Conservation (phyloP, 2,888 invertebrate genomes). For the Acleris cristana region DNA sequence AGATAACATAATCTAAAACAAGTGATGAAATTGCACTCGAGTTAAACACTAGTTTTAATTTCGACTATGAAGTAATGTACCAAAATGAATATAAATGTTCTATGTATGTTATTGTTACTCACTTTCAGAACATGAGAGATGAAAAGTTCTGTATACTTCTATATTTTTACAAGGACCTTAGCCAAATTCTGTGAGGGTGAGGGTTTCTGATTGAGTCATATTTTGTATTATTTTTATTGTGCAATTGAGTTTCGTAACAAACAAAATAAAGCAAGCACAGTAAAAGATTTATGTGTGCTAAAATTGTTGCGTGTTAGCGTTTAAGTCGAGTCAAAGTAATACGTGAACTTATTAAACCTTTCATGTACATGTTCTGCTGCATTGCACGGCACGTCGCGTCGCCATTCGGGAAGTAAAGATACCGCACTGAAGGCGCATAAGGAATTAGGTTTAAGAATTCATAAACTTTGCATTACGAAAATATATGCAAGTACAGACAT, state of each 20-base stretch:
- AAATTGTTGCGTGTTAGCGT: slow-evolving; percentile 44
- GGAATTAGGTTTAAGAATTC: slow-evolving; percentile 48
- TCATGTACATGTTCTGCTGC: slow-evolving; percentile 49
- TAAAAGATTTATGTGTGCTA: background rate
- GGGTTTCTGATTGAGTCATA: too few species aligned
- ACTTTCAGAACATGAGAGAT: too few species aligned
- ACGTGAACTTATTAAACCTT: slow-evolving; percentile 52
- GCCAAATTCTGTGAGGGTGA: too few species aligned
- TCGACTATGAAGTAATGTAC: too few species aligned
- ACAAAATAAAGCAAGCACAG: background rate
- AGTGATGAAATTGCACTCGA: too few species aligned
- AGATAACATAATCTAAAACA: too few species aligned
- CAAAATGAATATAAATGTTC: too few species aligned
- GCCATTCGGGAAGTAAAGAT: slow-evolving; percentile 60
- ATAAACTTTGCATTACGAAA: slow-evolving; percentile 31
- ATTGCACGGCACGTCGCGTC: slow-evolving; percentile 32
- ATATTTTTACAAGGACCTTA: too few species aligned
- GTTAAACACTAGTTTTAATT: too few species aligned
- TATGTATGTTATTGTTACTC: too few species aligned
- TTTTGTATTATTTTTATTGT: too few species aligned
- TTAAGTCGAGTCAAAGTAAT: slow-evolving; percentile 52
- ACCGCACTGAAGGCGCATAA: slow-evolving; percentile 53
- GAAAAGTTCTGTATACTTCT: too few species aligned
- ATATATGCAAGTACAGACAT: slow-evolving; percentile 41
- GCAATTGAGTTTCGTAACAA: background rate